These are phyloP conservation scores for Magallana gigas DNA, from an alignment of 1,140 invertebrate genomes.

Conservation along the genomic window DNA sequence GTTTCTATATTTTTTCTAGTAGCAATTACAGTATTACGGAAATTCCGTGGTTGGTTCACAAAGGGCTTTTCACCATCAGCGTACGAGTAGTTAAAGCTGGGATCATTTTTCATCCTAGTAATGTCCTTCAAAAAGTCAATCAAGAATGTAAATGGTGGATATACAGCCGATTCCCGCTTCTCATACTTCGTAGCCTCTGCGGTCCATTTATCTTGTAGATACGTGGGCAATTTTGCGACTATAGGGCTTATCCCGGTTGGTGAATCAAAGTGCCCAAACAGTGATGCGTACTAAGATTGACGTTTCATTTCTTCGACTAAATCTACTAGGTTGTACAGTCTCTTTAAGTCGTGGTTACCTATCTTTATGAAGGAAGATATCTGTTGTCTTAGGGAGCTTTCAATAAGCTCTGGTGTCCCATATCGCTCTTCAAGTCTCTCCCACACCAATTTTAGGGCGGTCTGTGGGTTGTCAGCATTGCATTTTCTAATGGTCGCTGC, in stretches of 20 bases:
- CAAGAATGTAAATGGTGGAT: conserved; percentile 53
- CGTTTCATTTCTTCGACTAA: conserved; percentile 44
- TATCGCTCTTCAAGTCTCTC: conserved; percentile 49
- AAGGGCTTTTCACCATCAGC: background rate
- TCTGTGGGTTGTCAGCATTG: conserved; percentile 17
- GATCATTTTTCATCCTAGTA: conserved; percentile 53
- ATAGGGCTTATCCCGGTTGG: conserved; percentile 43
- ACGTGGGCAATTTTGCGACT: conserved; percentile 46
- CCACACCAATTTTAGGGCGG: conserved; percentile 44
- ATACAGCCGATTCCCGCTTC: conserved; percentile 27
- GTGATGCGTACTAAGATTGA: conserved; percentile 6
- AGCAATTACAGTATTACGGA: background rate
- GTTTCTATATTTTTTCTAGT: conserved; percentile 40
- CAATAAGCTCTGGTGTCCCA: conserved; percentile 53
- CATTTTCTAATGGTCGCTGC: conserved; percentile 30
- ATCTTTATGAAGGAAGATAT: conserved; percentile 46
- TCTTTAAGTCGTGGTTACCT: conserved; percentile 28
- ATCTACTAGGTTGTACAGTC: conserved; percentile 49
- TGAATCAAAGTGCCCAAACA: conserved; percentile 55
- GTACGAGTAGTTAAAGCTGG: conserved; percentile 42
- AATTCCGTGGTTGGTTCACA: background rate
- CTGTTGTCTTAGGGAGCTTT: conserved; percentile 44
- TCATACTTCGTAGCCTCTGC: conserved; percentile 43
- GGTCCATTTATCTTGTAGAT: conserved; percentile 54
- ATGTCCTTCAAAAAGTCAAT: conserved; percentile 47